Base-by-base conservation (phyloP, 2,888 invertebrate species). In the Nephrotoma flavescens region DNA sequence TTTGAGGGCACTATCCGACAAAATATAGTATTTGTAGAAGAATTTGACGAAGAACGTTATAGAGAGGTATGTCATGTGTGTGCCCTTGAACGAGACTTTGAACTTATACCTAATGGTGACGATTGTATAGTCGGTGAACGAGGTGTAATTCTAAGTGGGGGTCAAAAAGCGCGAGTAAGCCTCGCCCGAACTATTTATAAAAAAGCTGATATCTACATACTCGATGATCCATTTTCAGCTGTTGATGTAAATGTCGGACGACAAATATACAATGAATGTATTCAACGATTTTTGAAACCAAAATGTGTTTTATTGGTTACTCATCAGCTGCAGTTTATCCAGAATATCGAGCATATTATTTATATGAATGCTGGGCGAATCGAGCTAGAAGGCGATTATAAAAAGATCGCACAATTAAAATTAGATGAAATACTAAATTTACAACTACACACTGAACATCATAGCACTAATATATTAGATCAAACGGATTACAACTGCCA, bases 1-100 rank as follows among this genome's bases (percentile, higher is more conserved):
- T 96, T 96, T 89, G 94, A 91, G 92, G 94, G 95, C 42, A 96
- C 96, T 88, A 95, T 99, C 0, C 93, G 97, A 11, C 97, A 98
- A 89, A 99, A 99, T 91, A 97, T 99, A 88, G 91, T 98, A 0
- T 99, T 99, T 91, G 98, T 98, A 0, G 94, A 92, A 87, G 91
- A 91, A 93, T 89, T 92, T 94, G 88, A 95, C 94, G 94, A 95
- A 86, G 90, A 91, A 6, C 89, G 88, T 2, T 92, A 92, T 87
- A 89, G 90, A 12, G 92, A 92, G 86, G 93, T 95, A 0, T 90
- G 94, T 0, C 92, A 92, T 87, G 94, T 93, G 0, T 95, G 95
- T 89, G 94, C 94, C 2, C 90, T 95, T 87, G 92, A 93, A 88
- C 92, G 92, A 88, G 96, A 96, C 90, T 92, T 96, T 88, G 92